A percentile compares a stretch with the other conserved stretches of the same genome.
Conservation (phyloP, 2,797 vertebrate genomes). For the Psittacula derbiana region DNA sequence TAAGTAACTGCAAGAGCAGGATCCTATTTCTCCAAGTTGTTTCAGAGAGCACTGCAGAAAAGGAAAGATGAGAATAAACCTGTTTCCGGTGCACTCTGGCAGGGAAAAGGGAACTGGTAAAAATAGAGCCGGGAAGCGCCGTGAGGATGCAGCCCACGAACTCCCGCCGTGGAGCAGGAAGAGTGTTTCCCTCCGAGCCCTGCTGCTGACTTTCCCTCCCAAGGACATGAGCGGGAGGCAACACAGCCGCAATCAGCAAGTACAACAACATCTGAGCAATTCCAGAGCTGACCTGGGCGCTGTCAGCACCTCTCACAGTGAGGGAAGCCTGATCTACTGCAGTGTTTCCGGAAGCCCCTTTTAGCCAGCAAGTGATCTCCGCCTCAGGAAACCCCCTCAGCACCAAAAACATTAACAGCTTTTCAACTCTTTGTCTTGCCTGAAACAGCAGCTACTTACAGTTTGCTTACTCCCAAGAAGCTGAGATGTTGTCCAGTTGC, state of each 20-base stretch:
- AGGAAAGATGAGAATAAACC: slow-evolving; percentile 56
- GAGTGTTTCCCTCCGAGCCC: neutral
- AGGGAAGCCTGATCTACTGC: neutral
- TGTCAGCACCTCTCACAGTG: neutral
- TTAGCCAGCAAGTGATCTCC: neutral
- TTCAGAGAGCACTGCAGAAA: neutral
- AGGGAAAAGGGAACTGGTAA: slow-evolving; percentile 56
- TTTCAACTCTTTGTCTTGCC: neutral
- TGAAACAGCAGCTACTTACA: neutral
- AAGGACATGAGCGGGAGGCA: neutral
- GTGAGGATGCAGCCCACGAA: slow-evolving; percentile 31
- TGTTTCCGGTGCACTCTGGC: slow-evolving; percentile 26
- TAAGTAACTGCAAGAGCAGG: neutral
- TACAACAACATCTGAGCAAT: neutral
- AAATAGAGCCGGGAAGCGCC: slow-evolving; percentile 50
- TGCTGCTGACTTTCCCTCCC: neutral
- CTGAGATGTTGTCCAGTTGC: neutral
- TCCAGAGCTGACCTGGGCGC: neutral
- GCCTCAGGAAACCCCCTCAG: neutral
- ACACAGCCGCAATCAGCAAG: neutral
- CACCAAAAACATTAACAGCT: neutral
- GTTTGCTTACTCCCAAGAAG: neutral
- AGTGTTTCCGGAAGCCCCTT: neutral
- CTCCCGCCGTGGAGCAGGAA: neutral
- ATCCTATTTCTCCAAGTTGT: neutral